These are phyloP conservation scores for Gibbula magus DNA, from an alignment of 2,888 invertebrate species.

Conservation along the genomic window DNA sequence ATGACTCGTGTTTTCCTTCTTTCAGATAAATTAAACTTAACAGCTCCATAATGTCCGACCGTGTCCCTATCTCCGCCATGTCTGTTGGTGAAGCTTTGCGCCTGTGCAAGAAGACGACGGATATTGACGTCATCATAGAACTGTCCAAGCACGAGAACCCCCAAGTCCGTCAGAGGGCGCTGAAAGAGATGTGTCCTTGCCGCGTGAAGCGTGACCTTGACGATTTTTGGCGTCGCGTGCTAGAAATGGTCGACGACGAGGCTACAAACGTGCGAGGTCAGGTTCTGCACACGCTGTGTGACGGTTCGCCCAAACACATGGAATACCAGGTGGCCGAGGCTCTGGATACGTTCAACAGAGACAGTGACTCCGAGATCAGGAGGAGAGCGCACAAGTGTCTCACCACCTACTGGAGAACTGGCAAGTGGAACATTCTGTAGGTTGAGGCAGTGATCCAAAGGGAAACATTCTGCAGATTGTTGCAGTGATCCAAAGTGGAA, in stretches of 20 bases:
- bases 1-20: no score
- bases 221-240: slow-evolving; percentile 70
- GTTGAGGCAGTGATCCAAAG: no score
- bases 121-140: slow-evolving; percentile 69
- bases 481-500: no score
- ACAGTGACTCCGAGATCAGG: slow-evolving; percentile 65
- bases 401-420: slow-evolving; percentile 66
- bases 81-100: slow-evolving; percentile 56
- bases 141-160: slow-evolving; percentile 67
- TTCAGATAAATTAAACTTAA: background rate
- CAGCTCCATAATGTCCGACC: background rate
- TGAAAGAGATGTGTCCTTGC: slow-evolving; percentile 74
- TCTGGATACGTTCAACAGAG: slow-evolving; percentile 69
- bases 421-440: slow-evolving; percentile 73
- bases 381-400: slow-evolving; percentile 70
- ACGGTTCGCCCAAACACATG: slow-evolving; percentile 71
- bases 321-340: slow-evolving; percentile 68
- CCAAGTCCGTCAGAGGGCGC: slow-evolving; percentile 67
- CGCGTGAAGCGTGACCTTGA: slow-evolving; percentile 69
- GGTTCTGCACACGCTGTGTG: slow-evolving; percentile 72
- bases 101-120: slow-evolving; percentile 64
- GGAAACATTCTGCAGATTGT: no score
- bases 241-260: slow-evolving; percentile 69
- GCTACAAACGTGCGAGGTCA: slow-evolving; percentile 65
- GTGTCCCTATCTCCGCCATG: slow-evolving; percentile 26